Evolutionary conservation across 2,888 invertebrate species (phyloP), one percentile per base, ranked within the genome.

Genomic region (Pogonocherus hispidulus): DNA sequence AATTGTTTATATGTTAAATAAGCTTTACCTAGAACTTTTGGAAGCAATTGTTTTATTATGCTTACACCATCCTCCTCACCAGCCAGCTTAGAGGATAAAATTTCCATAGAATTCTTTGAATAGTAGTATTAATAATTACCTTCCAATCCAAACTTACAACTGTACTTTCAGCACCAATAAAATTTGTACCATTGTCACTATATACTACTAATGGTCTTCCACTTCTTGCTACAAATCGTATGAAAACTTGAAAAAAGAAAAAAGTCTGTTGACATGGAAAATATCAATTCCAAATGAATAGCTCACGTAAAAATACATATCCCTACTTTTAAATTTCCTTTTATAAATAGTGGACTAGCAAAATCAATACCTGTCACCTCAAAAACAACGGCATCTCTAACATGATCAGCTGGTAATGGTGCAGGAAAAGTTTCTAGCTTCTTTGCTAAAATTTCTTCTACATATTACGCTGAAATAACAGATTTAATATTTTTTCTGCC

Each of bases 301-400:
- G 80, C 79, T 16, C 85, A 86, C 0, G 84, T 85, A 64, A 79
- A 81, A 3, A 86, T 44, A 6, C 73, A 69, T 14, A 85, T 75
- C 79, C 80, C 85, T 1, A 69, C 75, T 47, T 82, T 80, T 14
- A 65, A 20, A 8, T 72, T 67, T 11, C 64, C 71, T 62, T 65
- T 76, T 3, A 83, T 62, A 22, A 63, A 70, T 3, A 84, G 35
- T 1, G 85, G 84, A 2, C 85, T 85, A 3, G 78, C 75, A 35
- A 83, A 69, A 70, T 84, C 84, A 4, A 83, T 67, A 2, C 82
- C 84, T 4, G 69, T 68, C 2, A 79, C 69, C 67, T 81, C 79
- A 74, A 82, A 82, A 23, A 68, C 70, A 4, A 51, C 37, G 3
- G 74, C 72, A 66, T 77, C 71, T n/a, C 68, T 59, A 1, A 81